A percentile compares a stretch with the other conserved stretches of the same genome.
phyloP scores from a whole-genome alignment of 2,888 invertebrate genomes.

The Eupithecia exiguata region DNA sequence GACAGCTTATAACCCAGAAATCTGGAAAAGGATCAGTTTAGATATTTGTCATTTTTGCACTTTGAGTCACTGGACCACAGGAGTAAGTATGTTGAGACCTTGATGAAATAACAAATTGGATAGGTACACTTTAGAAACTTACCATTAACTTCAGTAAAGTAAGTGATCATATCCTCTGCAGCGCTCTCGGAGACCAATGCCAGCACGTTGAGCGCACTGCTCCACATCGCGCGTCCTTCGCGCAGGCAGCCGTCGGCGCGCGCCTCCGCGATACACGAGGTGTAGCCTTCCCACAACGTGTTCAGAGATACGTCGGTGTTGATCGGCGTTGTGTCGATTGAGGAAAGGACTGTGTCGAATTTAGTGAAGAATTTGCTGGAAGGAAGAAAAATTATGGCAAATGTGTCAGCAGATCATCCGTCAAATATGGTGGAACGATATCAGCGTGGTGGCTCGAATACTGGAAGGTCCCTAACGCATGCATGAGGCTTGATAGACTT shows the following conservation, averaged over 20 bases:
- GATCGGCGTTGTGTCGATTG: constrained; percentile 52
- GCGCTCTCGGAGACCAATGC: constrained; percentile 62
- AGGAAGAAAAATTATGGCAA: constrained; percentile 13
- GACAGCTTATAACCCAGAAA: no score
- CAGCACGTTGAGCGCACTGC: constrained; percentile 60
- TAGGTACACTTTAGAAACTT: neutral
- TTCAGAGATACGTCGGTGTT: constrained; percentile 52
- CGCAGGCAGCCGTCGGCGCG: constrained; percentile 53
- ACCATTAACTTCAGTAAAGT: constrained; percentile 75
- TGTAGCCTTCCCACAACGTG: constrained; percentile 60
- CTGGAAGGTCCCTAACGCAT: no score
- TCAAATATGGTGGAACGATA: no score
- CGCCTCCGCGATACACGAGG: constrained; percentile 52
- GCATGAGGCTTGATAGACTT: no score
- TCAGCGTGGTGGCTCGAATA: no score
- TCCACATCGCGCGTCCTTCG: constrained; percentile 60
- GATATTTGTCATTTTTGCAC: no score
- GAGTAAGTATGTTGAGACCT: no score
- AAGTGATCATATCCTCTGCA: constrained; percentile 63
- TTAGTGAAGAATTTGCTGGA: constrained; percentile 67
- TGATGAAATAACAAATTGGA: no score
- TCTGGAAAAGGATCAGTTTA: no score
- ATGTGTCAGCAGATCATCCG: no score
- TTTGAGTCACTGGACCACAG: no score
- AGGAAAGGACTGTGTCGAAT: constrained; percentile 65